Conservation (phyloP, 1,140 invertebrate genomes). For the Bombus sylvicola region DNA sequence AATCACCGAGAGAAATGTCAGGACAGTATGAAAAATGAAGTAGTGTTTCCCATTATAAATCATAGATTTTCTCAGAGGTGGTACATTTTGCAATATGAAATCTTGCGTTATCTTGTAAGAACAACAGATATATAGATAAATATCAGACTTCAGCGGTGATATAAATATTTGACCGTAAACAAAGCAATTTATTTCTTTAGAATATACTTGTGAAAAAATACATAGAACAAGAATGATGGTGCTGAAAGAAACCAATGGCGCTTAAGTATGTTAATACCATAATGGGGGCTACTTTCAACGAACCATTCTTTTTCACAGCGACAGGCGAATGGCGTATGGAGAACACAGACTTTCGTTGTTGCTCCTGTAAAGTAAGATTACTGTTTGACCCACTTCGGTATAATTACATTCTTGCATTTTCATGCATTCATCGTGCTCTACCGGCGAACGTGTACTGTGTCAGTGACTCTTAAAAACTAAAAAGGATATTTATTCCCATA, state of each 20-base stretch:
- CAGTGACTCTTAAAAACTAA: neutral
- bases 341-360: neutral
- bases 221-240: neutral
- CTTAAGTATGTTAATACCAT: slow-evolving; percentile 5
- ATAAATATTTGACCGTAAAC: too few relatives aligned
- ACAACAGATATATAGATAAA: too few relatives aligned
- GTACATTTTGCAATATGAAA: too few relatives aligned
- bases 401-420: slow-evolving; percentile 38
- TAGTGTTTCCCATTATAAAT: too few relatives aligned
- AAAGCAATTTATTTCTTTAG: too few relatives aligned
- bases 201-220: too few relatives aligned
- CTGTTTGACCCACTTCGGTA: slow-evolving; percentile 31
- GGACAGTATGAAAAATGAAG: too few relatives aligned
- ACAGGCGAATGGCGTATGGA: neutral
- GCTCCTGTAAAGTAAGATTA: slow-evolving; percentile 25
- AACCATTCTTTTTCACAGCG: neutral
- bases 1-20: too few relatives aligned
- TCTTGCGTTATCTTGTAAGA: too few relatives aligned
- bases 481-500: neutral
- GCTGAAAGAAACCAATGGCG: neutral
- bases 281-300: neutral
- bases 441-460: neutral
- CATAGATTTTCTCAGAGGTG: too few relatives aligned
- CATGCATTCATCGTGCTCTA: neutral
- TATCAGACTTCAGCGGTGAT: too few relatives aligned